These are phyloP conservation scores for Oreochromis niloticus DNA, from an alignment of 2,113 vertebrate species.

Conservation along the genomic window DNA sequence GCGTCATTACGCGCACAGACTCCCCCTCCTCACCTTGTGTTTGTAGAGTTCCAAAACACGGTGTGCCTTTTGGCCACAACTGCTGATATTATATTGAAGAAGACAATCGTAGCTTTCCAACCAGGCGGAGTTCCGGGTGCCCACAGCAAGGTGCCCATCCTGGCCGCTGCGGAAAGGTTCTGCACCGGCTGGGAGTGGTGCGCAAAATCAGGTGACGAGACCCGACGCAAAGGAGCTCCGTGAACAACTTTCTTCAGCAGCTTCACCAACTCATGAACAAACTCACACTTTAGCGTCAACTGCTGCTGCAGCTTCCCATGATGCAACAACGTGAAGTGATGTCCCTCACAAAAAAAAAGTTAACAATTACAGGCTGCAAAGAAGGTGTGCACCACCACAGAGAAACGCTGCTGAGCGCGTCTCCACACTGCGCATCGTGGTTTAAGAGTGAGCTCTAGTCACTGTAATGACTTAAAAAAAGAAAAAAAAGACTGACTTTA, in stretches of 20 bases:
- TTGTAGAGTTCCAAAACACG: conserved; percentile 76
- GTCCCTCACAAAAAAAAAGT: background rate
- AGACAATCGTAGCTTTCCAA: conserved; percentile 52
- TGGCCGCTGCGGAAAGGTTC: background rate
- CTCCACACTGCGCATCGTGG: background rate
- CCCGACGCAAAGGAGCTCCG: background rate
- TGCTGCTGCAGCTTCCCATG: background rate
- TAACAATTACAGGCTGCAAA: conserved; percentile 13
- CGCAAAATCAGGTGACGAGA: conserved; percentile 20
- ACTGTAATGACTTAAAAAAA: background rate
- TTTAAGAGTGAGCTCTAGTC: background rate
- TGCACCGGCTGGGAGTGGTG: background rate
- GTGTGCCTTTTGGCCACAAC: conserved; percentile 65
- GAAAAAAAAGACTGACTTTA: background rate
- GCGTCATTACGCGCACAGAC: background rate
- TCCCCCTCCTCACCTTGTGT: conserved; percentile 69
- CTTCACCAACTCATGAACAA: background rate
- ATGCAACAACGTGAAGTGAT: background rate
- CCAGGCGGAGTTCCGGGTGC: conserved; percentile 36
- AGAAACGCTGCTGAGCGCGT: background rate
- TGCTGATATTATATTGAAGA: conserved; percentile 56
- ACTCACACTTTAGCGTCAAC: background rate
- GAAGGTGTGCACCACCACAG: background rate
- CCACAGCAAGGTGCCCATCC: conserved; percentile 48
- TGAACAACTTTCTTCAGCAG: background rate